A percentile compares a stretch with the other conserved stretches of the same genome.
These are phyloP conservation scores for Vesta saturnalis DNA, from an alignment of 2,888 invertebrate genomes.

Conservation along the genomic window DNA sequence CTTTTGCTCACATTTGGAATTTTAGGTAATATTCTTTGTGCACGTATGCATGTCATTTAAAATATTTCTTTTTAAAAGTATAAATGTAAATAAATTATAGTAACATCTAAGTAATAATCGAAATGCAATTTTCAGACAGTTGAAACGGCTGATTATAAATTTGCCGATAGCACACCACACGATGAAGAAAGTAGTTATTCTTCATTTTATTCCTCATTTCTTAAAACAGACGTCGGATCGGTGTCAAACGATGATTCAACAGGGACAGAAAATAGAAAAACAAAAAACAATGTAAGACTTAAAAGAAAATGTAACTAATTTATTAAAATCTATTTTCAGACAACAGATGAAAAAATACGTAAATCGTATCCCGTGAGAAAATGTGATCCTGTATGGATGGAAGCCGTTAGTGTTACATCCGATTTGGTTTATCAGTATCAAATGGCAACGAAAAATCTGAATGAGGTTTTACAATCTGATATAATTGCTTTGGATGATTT, in stretches of 20 bases:
- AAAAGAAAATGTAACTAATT: not conserved
- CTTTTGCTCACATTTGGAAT: conserved; percentile 19
- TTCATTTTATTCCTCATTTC: conserved; percentile 76
- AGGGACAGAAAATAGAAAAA: conserved; percentile 50
- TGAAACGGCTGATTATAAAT: conserved; percentile 18
- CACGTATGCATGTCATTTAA: conserved; percentile 17
- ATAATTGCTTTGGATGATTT: conserved; percentile 65
- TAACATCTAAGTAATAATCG: not conserved
- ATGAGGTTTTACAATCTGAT: conserved; percentile 72
- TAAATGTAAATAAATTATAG: too few relatives aligned
- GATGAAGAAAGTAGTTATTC: conserved; percentile 74
- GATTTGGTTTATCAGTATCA: conserved; percentile 78
- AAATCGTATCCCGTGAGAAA: conserved; percentile 61
- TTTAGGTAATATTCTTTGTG: conserved; percentile 18
- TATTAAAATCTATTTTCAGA: not conserved
- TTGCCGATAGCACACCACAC: conserved; percentile 24
- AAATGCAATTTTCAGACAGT: conserved; percentile 18
- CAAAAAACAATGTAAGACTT: conserved; percentile 52
- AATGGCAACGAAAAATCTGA: conserved; percentile 65
- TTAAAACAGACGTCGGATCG: conserved; percentile 70
- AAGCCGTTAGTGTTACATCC: conserved; percentile 71
- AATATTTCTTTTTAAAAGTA: too few relatives aligned
- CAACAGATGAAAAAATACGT: conserved; percentile 55
- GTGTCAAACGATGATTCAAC: conserved; percentile 60
- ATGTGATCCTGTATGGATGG: conserved; percentile 74